Conservation (phyloP, 2,888 invertebrate species). For the Nomada ferruginata region DNA sequence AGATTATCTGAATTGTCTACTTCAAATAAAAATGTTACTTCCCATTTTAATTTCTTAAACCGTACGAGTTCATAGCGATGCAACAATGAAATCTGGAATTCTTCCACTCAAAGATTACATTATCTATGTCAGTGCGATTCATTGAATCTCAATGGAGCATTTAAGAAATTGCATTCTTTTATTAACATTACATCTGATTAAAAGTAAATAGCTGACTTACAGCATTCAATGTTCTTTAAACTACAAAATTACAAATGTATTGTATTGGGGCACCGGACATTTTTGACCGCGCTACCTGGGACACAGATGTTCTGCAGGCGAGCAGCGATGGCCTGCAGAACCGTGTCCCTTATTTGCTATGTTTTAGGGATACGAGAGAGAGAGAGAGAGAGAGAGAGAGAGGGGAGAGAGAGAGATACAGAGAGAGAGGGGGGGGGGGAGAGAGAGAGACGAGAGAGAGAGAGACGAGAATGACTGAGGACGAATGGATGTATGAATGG, state of each 20-base stretch:
- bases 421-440: too few relatives aligned
- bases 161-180: neutral
- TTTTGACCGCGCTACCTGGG: too few relatives aligned
- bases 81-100: conserved; percentile 27
- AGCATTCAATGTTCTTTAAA: neutral
- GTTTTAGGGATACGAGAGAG: too few relatives aligned
- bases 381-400: too few relatives aligned
- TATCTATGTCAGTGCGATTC: neutral
- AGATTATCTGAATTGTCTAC: conserved; percentile 46
- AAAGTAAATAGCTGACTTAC: neutral
- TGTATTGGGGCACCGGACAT: too few relatives aligned
- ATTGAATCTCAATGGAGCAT: neutral
- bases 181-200: neutral
- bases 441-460: too few relatives aligned
- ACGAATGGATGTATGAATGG: too few relatives aligned
- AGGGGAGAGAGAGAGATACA: too few relatives aligned
- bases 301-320: too few relatives aligned
- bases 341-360: too few relatives aligned
- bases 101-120: conserved; percentile 7
- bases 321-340: too few relatives aligned
- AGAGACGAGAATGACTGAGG: too few relatives aligned
- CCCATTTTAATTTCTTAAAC: conserved; percentile 42
- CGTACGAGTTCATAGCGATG: conserved; percentile 8
- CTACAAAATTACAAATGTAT: neutral
- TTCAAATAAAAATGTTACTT: conserved; percentile 56